These are phyloP conservation scores for Ricordea florida DNA, from an alignment of 92 coral and sea anemone genomes.

Conservation along the genomic window DNA sequence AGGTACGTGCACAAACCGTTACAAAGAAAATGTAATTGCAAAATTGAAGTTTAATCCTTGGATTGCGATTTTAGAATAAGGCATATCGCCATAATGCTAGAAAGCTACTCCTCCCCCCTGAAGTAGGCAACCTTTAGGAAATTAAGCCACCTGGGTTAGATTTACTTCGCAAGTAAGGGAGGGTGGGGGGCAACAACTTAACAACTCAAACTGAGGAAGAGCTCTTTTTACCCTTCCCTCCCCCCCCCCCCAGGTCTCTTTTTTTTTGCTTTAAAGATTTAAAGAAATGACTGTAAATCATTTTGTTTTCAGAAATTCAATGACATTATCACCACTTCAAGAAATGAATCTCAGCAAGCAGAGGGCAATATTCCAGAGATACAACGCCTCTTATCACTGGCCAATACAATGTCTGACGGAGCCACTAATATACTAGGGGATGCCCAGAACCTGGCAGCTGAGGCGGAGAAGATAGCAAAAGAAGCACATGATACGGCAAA, in stretches of 20 bases:
- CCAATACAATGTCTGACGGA: conserved; percentile 81
- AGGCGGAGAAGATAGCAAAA: conserved; percentile 64
- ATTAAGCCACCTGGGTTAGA: no score
- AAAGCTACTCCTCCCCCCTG: no score
- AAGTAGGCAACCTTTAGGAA: no score
- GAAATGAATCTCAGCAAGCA: conserved; percentile 80
- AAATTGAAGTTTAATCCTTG: no score
- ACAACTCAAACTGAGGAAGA: no score
- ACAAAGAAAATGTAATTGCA: no score
- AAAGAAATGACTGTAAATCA: background rate
- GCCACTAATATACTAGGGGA: conserved; percentile 74
- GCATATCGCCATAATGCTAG: no score
- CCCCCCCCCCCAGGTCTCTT: background rate
- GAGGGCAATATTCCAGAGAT: conserved; percentile 82
- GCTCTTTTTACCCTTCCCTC: no score
- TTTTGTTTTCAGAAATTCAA: conserved; percentile 76
- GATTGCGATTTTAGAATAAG: no score
- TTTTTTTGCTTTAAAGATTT: background rate
- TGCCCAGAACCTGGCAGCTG: conserved; percentile 55
- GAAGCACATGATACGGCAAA: conserved; percentile 60
- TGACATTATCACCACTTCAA: conserved; percentile 74
- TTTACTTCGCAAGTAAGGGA: no score
- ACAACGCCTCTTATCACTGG: conserved; percentile 78
- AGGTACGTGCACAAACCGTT: no score
- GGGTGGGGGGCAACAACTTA: no score